Base-by-base conservation (phyloP, 2,888 invertebrate genomes). In the Eristalinus aeneus region DNA sequence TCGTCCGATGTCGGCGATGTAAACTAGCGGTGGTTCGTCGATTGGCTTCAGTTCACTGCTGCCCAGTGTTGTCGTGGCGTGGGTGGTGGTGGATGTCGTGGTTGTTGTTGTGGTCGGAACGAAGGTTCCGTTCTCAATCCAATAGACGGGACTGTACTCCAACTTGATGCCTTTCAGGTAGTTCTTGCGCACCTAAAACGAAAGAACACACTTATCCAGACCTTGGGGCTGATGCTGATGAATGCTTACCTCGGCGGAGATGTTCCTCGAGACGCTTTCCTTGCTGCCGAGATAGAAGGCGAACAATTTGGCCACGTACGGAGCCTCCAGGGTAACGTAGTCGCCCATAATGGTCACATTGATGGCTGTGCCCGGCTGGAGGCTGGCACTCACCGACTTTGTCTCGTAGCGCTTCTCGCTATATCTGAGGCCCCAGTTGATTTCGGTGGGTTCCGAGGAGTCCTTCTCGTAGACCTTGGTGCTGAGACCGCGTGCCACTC, bases 271-370 rank as follows among this genome's bases (percentile, higher is more conserved):
- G 0, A 92, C 90, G 58, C 90, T 91, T 39, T 91, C 91, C 22
- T 91, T 90, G 65, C 90, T 91, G 82, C 91, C 92, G 16, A 90
- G 89, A 88, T 92, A 93, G 85, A 91, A 92, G 10, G 97, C 95
- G 67, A 95, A 94, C 56, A 97, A 93, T 80, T 94, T 95, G 5
- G 95, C 97, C 31, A 94, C 94, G 90, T 97, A 97, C 34, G 96
- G 96, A 0, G 95, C 94, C 88, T 97, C 97, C 72, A 95, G 93
- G 82, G 95, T 95, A 0, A 96, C 95, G 89, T 95, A 94, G 90
- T 96, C 96, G 1, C 96, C 97, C 69, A 93, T 93, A 20, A 97
- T 93, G 0, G 96, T 96, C 0, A 97, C 96, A 91, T 97, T 97
- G 68, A 97, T 95, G 1, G 95, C 97, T 0, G 97, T 97, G 32